Percentiles rank a stretch among this genome's conserved stretches.
Conservation (phyloP, 2,888 invertebrate species). For the Aplocera efformata region DNA sequence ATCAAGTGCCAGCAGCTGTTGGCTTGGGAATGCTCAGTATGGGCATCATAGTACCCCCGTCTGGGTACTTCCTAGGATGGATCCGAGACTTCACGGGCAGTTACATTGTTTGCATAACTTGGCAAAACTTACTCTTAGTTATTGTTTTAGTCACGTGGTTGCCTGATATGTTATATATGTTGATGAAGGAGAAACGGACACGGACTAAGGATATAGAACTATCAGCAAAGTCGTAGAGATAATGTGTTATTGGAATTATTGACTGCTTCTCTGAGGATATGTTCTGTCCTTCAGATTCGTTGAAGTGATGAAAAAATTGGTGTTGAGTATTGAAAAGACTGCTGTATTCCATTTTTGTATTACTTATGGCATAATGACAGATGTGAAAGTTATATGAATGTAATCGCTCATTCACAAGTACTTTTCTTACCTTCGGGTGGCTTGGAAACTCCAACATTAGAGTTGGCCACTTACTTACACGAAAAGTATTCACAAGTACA, state of each 20-base stretch:
- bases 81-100: conserved; percentile 83
- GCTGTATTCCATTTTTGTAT: no score
- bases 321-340: no score
- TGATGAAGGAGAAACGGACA: conserved; percentile 26
- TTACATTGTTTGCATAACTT: conserved; percentile 82
- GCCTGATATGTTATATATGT: conserved; percentile 75
- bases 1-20: conserved; percentile 84
- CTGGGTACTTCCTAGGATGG: conserved; percentile 84
- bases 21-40: conserved; percentile 87
- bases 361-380: no score
- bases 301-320: no score
- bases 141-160: conserved; percentile 80
- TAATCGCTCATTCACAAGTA: no score
- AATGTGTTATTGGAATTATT: conserved; percentile 5
- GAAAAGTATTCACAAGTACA: no score
- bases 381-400: no score
- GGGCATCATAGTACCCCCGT: conserved; percentile 83
- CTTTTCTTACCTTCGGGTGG: no score
- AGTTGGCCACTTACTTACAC: no score
- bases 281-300: no score
- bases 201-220: conserved; percentile 44
- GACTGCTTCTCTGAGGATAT: conserved; percentile 5
- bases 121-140: conserved; percentile 79
- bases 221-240: conserved; percentile 36
- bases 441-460: no score